Evolutionary conservation across 2,113 vertebrate genomes (phyloP).

Genomic region (Raphicerus campestris): DNA sequence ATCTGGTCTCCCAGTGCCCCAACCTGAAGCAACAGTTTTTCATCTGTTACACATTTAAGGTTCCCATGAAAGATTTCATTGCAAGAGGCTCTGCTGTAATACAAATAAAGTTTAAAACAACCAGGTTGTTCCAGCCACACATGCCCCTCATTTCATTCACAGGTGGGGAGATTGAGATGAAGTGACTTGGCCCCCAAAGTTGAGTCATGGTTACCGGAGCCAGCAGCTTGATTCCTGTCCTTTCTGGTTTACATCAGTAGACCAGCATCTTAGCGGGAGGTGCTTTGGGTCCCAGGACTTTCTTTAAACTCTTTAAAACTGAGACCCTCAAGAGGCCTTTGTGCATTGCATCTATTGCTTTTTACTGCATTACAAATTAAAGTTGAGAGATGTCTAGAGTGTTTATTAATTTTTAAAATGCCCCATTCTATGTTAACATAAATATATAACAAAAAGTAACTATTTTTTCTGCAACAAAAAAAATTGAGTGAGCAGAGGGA

Average conservation of each 20-base stretch:
- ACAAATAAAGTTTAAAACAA: not conserved
- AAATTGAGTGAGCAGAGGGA: not conserved
- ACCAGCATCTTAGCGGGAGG: fast-evolving
- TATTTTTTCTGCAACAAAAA: not conserved
- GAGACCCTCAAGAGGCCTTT: not conserved
- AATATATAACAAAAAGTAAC: not conserved
- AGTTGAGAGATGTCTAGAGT: not conserved
- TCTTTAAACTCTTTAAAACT: not conserved
- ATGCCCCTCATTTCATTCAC: not conserved
- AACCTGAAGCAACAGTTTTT: not conserved
- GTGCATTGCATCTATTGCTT: fast-evolving
- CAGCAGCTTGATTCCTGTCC: not conserved
- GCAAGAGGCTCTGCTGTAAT: not conserved
- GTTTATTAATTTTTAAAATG: not conserved
- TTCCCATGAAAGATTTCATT: not conserved
- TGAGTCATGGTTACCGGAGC: not conserved
- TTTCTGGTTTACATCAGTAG: not conserved
- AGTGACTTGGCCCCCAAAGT: fast-evolving
- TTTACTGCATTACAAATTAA: not conserved
- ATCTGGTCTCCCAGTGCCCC: not conserved
- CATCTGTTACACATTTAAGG: not conserved
- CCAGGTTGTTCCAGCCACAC: not conserved
- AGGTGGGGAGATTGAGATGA: not conserved
- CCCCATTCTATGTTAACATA: not conserved
- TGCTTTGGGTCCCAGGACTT: not conserved